Base-by-base conservation (phyloP, 2,797 vertebrate genomes). In the Synaphobranchus kaupii region DNA sequence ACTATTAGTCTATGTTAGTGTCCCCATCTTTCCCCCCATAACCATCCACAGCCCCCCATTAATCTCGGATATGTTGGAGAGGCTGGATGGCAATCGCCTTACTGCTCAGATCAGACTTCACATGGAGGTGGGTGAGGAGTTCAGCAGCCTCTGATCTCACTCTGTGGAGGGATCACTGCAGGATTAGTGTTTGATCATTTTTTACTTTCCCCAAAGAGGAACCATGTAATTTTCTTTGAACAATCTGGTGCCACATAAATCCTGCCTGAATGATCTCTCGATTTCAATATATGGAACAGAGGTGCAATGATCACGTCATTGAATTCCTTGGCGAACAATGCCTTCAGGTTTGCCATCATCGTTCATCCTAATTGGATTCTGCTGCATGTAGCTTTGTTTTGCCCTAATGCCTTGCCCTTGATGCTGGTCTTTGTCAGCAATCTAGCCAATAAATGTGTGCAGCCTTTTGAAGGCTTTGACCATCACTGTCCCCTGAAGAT, bases 111-210 rank as follows among this genome's bases (percentile, higher is more conserved):
- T 76, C 34, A 76, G 71, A 15, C 71, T 25, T 44, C 34, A 13
- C 20, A 12, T 5, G 22, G 34, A 76, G 34, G 71, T 76, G 10
- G 34, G 71, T 76, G 71, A 39, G 17, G 71, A 76, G 71, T 76
- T 76, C 71, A 76, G 34, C 71, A 76, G 34, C 34, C 71, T 44
- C 71, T 76, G 71, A 76, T 76, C 71, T 76, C 71, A 76, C 13
- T 17, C 34, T 76, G 71, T 22, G 34, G 31, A 22, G 71, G 71
- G 34, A 76, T 76, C 34, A 76, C 31, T 13, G 15, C 13, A 22
- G 71, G 71, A 39, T 76, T 44, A 76, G 34, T 12, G 9, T 13
- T 71, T 71, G 68, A 71, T 71, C 28, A 71, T 71, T 71, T 71
- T 66, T 31, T 71, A 71, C 31, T 71, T 39, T 76, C 34, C 71